phyloP scores from a whole-genome alignment of 2,888 invertebrate genomes.

The Ichneumon xanthorius region DNA sequence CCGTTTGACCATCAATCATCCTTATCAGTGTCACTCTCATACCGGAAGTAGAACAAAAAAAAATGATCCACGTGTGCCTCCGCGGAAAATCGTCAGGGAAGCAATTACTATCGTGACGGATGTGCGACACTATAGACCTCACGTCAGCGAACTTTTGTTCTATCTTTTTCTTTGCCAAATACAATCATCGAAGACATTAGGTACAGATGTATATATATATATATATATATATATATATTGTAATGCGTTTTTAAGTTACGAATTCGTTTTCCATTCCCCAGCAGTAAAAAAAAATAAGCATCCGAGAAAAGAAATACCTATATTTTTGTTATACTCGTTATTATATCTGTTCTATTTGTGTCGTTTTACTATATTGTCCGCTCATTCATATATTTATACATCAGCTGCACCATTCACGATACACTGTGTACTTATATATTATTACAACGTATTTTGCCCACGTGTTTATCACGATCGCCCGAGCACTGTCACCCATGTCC shows the following conservation, averaged over 20 bases:
- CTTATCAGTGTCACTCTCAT: conserved; percentile 51
- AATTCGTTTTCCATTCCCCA: conserved; percentile 9
- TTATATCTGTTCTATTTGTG: conserved; percentile 48
- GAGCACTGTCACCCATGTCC: conserved; percentile 66
- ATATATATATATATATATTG: no score
- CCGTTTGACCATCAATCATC: conserved; percentile 48
- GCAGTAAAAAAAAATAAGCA: conserved; percentile 13
- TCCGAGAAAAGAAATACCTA: not conserved
- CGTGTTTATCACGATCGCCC: conserved; percentile 62
- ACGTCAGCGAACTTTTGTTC: conserved; percentile 24
- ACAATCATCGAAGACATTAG: conserved; percentile 26
- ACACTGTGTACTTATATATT: conserved; percentile 29
- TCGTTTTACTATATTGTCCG: conserved; percentile 46
- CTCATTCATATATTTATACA: conserved; percentile 50
- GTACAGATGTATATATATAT: not conserved
- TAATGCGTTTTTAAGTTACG: conserved; percentile 20
- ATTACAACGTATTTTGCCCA: conserved; percentile 52
- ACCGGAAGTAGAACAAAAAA: conserved; percentile 17
- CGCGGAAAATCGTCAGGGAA: conserved; percentile 31
- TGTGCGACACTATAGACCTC: conserved; percentile 24
- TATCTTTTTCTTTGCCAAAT: conserved; percentile 14
- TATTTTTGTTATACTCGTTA: conserved; percentile 33
- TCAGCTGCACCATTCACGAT: conserved; percentile 55
- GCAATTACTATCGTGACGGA: conserved; percentile 43
- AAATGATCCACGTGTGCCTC: not conserved